phyloP scores from a whole-genome alignment of 1,140 invertebrate species.

The Limonius californicus region DNA sequence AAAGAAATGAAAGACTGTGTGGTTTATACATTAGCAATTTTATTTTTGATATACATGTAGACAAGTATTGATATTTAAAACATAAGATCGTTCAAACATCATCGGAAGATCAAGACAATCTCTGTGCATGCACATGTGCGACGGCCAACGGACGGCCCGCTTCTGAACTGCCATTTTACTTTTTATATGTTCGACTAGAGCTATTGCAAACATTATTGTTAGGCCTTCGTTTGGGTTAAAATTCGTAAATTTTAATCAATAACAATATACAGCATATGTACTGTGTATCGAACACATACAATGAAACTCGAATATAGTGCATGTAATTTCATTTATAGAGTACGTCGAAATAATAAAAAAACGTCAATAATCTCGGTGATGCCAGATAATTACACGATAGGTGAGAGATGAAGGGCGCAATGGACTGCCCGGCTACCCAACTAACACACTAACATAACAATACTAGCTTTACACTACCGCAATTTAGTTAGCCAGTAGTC shows the following conservation, averaged over 20 bases:
- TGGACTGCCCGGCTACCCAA: neutral
- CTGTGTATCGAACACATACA: conserved; percentile 16
- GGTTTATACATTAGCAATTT: conserved; percentile 38
- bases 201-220: conserved; percentile 26
- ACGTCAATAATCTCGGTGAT: no score
- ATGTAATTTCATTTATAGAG: conserved; percentile 14
- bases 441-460: neutral
- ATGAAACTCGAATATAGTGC: conserved; percentile 7
- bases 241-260: conserved; percentile 9
- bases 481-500: neutral
- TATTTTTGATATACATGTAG: conserved; percentile 42
- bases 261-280: conserved; percentile 1
- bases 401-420: neutral
- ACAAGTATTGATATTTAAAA: conserved; percentile 41
- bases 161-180: conserved; percentile 23
- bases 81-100: conserved; percentile 36
- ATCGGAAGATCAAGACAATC: conserved; percentile 42
- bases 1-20: no score
- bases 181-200: conserved; percentile 30
- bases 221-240: conserved; percentile 15
- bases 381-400: neutral
- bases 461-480: neutral
- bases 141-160: conserved; percentile 30
- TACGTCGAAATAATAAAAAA: conserved; percentile 17
- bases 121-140: conserved; percentile 35